Evolutionary conservation across 2,888 invertebrate species (phyloP), one percentile per base, ranked within the genome.

Genomic region (Plagodis pulveraria): DNA sequence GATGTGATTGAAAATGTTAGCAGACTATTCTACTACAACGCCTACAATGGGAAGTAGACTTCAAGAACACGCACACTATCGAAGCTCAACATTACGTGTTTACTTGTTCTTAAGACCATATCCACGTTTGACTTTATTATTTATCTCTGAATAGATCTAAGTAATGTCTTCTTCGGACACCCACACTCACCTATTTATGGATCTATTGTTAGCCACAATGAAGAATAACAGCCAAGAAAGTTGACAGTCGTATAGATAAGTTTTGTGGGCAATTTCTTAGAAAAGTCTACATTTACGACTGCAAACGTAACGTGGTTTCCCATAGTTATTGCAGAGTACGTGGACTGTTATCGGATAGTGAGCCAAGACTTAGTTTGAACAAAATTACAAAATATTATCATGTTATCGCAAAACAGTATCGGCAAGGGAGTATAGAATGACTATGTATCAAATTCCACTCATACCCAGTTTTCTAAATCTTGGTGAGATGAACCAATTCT

Each of bases 111-210:
- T 7, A 40, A 9, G 38, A 40, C 6, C 38, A 40, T 40, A 40
- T 36, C 38, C 9, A 40, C n/a, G n/a, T n/a, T n/a, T n/a, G n/a
- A n/a, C n/a, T n/a, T n/a, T n/a, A n/a, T n/a, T n/a, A n/a, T n/a
- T n/a, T 40, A 9, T 40, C 38, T 5, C 8, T 40, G 38, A 4
- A 8, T 8, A 40, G 6, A 40, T 10, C 9, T 7, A 40, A 52
- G 47, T 53, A 47, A 56, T 41, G 53, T 58, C 58, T 63, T 58
- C 50, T 47, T 53, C 45, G 52, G 49, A 47, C 53, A 53, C 58
- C 62, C 58, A 58, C 62, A 43, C 43, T 34, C 50, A 38, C 57
- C 54, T 50, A 43, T 43, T 45, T 53, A 35, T n/a, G 52, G 44
- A 40, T n/a, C 58, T 35, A 53, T 58, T 58, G 58, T 53, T 48